A percentile compares a stretch with the other conserved stretches of the same genome.
These are phyloP conservation scores for Gryllus bimaculatus DNA, from an alignment of 1,140 invertebrate genomes.

Conservation along the genomic window DNA sequence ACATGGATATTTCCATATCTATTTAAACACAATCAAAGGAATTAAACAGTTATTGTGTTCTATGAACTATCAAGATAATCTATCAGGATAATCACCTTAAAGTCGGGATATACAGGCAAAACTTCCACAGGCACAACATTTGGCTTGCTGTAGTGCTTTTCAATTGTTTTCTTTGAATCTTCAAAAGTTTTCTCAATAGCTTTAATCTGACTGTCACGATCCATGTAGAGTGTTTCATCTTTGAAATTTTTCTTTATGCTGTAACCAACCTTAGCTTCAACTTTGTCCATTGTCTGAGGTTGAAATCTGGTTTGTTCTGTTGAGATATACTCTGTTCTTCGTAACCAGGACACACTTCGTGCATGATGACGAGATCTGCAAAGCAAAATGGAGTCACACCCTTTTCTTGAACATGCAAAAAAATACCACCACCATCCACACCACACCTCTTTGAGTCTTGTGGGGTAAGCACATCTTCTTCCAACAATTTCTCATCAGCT, in stretches of 20 bases:
- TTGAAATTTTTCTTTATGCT: conserved; percentile 93
- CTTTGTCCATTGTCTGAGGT: conserved; percentile 90
- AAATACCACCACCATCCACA: neutral
- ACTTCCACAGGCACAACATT: conserved; percentile 87
- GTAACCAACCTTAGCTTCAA: conserved; percentile 96
- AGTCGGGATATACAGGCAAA: conserved; percentile 87
- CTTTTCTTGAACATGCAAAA: neutral
- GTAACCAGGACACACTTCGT: conserved; percentile 88
- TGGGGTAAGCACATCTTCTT: conserved; percentile 82
- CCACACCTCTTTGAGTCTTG: conserved; percentile 68
- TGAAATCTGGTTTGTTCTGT: conserved; percentile 96
- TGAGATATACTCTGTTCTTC: conserved; percentile 98
- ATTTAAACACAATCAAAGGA: conserved; percentile 27
- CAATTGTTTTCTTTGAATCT: conserved; percentile 76
- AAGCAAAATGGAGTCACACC: neutral
- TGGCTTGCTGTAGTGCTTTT: conserved; percentile 91
- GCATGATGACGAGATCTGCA: conserved; percentile 76
- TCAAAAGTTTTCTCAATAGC: conserved; percentile 98
- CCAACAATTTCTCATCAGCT: conserved; percentile 84
- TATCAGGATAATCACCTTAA: conserved; percentile 47
- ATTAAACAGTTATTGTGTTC: neutral
- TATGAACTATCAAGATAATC: neutral
- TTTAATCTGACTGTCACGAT: conserved; percentile 92
- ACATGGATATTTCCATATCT: conserved; percentile 94
- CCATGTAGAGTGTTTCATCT: conserved; percentile 92